phyloP scores from a whole-genome alignment of 2,113 vertebrate species.

The Desmodus rotundus region DNA sequence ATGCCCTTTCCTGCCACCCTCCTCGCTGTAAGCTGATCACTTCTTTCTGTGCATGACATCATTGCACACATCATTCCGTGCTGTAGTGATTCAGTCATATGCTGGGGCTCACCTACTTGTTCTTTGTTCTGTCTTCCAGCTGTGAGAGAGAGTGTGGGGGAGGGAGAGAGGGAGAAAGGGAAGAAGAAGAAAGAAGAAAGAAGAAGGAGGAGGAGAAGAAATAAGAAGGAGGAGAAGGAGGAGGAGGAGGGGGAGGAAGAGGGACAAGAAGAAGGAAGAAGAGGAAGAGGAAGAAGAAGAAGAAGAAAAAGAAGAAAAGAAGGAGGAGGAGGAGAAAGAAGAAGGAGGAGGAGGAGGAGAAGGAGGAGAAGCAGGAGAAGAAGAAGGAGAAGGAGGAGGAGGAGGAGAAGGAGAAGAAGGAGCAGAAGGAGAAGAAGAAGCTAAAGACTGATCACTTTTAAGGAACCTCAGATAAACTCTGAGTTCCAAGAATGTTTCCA shows the following conservation, averaged over 20 bases:
- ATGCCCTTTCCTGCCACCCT: rapidly evolving
- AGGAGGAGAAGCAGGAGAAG: too few relatives aligned
- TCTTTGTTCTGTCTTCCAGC: neutral
- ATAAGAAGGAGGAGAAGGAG: too few relatives aligned
- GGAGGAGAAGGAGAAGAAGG: too few relatives aligned
- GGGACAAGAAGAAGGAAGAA: neutral
- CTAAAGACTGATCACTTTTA: neutral
- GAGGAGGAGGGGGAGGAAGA: rapidly evolving
- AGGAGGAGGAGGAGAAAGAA: too few relatives aligned
- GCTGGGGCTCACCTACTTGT: neutral
- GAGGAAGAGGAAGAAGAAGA: neutral
- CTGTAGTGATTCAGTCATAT: neutral
- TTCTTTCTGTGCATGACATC: neutral
- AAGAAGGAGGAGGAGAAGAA: too few relatives aligned
- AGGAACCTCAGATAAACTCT: neutral
- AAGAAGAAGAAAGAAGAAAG: too few relatives aligned
- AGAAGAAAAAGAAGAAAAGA: too few relatives aligned
- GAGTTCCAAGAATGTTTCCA: neutral
- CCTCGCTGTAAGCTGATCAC: neutral
- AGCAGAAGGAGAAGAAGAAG: neutral
- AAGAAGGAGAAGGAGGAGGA: neutral
- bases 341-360: too few relatives aligned
- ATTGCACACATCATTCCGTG: neutral
- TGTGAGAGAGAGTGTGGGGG: neutral
- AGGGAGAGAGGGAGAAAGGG: too few relatives aligned